Evolutionary conservation across 2,888 invertebrate species (phyloP).

Genomic region (Pheosia gnoma): DNA sequence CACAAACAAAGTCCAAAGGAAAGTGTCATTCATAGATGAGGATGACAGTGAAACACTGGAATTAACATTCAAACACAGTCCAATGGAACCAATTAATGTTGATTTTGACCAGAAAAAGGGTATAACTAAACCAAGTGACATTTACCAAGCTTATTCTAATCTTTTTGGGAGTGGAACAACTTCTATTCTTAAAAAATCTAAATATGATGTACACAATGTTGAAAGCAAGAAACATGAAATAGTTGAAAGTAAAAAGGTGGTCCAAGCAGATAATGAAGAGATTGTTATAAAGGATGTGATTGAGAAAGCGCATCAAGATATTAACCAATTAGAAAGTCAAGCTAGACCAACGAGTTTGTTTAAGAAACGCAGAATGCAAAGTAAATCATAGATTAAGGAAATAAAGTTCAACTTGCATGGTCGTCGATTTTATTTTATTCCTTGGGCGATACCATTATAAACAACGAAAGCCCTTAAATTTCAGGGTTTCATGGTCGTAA

Average conservation of each 20-base stretch:
- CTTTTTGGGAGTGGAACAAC: conserved; percentile 53
- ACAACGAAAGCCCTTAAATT: no score
- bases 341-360: conserved; percentile 70
- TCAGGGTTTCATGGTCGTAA: no score
- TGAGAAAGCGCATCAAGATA: conserved; percentile 50
- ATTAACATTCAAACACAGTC: conserved; percentile 66
- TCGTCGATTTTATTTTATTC: background rate
- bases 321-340: conserved; percentile 40
- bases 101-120: conserved; percentile 57
- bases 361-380: conserved; percentile 68
- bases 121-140: conserved; percentile 73
- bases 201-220: conserved; percentile 42
- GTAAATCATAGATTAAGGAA: conserved; percentile 38
- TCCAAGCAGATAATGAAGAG: conserved; percentile 35
- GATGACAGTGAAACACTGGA: conserved; percentile 66
- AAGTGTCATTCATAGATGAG: conserved; percentile 72
- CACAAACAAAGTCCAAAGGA: conserved; percentile 46
- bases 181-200: conserved; percentile 73
- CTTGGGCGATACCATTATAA: no score
- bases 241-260: conserved; percentile 14
- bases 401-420: background rate
- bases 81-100: conserved; percentile 45
- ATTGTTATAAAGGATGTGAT: conserved; percentile 67
- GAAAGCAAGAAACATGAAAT: conserved; percentile 15
- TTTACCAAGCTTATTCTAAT: conserved; percentile 62